A percentile compares a stretch with the other conserved stretches of the same genome.
Evolutionary conservation across 2,888 invertebrate genomes (phyloP).

Genomic region (Drosophila prolongata): DNA sequence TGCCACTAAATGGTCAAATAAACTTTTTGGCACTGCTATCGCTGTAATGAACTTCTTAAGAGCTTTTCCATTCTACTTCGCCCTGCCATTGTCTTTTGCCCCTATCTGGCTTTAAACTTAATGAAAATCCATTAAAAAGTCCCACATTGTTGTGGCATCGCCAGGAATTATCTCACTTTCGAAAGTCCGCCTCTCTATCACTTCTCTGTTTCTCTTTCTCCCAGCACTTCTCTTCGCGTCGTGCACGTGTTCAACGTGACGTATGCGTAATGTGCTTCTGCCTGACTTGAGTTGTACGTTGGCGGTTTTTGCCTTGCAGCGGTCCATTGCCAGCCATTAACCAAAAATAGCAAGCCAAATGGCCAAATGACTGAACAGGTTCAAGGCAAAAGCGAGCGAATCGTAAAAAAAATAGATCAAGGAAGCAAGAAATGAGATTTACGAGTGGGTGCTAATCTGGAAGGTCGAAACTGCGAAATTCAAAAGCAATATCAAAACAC

Average conservation of each 20-base stretch:
- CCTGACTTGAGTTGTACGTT: slow-evolving; percentile 48
- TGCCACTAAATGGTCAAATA: slow-evolving; percentile 79
- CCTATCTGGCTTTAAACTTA: slow-evolving; percentile 53
- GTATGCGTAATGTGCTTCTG: slow-evolving; percentile 76
- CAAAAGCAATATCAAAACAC: slow-evolving; percentile 7
- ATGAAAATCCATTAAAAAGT: slow-evolving; percentile 80
- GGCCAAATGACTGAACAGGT: slow-evolving; percentile 22
- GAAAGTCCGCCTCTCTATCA: background rate
- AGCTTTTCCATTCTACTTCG: slow-evolving; percentile 59
- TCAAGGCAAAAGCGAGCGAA: slow-evolving; percentile 11
- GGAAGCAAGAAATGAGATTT: background rate
- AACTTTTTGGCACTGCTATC: slow-evolving; percentile 74
- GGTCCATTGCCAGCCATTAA: slow-evolving; percentile 38
- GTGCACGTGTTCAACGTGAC: slow-evolving; percentile 54
- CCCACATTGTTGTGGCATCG: slow-evolving; percentile 66
- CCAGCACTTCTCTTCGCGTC: slow-evolving; percentile 34
- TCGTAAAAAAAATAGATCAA: slow-evolving; percentile 20
- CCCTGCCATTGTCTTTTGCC: slow-evolving; percentile 10
- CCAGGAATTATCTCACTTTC: slow-evolving; percentile 40
- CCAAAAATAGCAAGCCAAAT: slow-evolving; percentile 9
- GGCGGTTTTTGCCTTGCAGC: slow-evolving; percentile 23
- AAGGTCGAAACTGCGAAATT: background rate
- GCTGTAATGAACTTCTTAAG: slow-evolving; percentile 79
- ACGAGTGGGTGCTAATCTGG: slow-evolving; percentile 4
- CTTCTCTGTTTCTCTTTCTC: slow-evolving; percentile 8